Evolutionary conservation across 2,888 invertebrate species (phyloP).

Genomic region (Drosophila mayaguana): DNA sequence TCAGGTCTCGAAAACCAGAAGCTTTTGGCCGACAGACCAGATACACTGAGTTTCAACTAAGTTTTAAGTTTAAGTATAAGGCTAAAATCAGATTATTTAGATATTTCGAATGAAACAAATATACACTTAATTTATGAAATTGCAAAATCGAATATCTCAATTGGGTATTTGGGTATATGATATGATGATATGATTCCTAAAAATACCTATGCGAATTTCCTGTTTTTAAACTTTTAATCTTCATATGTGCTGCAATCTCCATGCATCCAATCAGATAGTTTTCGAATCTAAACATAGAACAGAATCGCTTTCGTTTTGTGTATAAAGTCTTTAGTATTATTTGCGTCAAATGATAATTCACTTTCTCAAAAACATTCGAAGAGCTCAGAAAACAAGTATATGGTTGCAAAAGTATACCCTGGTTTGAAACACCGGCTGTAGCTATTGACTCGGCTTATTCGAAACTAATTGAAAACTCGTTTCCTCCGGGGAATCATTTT

Average conservation of each 20-base stretch:
- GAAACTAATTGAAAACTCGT: neutral
- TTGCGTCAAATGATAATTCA: neutral
- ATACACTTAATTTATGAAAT: neutral
- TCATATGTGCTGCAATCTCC: neutral
- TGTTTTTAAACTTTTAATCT: neutral
- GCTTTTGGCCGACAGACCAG: neutral
- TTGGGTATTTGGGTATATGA: too few relatives aligned
- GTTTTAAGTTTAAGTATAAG: neutral
- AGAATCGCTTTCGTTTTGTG: neutral
- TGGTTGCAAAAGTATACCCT: slow-evolving; percentile 1
- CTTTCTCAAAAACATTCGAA: neutral
- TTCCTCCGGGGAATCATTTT: too few relatives aligned
- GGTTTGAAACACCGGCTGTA: neutral
- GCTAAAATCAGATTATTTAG: neutral
- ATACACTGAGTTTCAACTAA: neutral
- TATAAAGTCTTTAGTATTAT: neutral
- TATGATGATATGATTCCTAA: neutral
- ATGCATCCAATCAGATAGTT: neutral
- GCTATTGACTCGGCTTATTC: neutral
- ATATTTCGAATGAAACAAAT: neutral
- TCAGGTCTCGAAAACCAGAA: too few relatives aligned
- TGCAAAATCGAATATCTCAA: neutral
- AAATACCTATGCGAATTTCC: neutral
- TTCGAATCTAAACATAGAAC: neutral
- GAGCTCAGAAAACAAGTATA: neutral